Conservation (phyloP, 2,888 invertebrate species). For the Lucinisca nassula region DNA sequence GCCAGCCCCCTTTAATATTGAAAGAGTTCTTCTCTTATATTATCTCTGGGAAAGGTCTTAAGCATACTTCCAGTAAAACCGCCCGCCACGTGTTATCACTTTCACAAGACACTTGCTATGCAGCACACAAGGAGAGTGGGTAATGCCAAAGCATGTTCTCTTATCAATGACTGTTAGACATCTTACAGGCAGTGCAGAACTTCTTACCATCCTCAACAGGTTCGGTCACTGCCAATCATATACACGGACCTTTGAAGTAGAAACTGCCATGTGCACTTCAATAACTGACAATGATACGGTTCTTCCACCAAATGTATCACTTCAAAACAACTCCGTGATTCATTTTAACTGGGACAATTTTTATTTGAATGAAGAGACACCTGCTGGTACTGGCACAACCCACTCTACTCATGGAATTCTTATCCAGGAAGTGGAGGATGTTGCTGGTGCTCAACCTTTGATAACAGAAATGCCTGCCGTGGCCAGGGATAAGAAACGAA, state of each 20-base stretch:
- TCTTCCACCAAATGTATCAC: too few species aligned
- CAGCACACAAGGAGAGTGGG: constrained; percentile 57
- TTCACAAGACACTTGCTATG: constrained; percentile 39
- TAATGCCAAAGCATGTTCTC: constrained; percentile 53
- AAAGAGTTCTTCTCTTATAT: too few species aligned
- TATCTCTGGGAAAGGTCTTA: background rate
- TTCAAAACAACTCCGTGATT: constrained; percentile 42
- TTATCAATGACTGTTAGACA: constrained; percentile 60
- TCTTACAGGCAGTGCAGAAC: constrained; percentile 62
- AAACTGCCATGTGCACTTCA: constrained; percentile 58
- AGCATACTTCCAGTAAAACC: background rate
- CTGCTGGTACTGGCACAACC: constrained; percentile 56
- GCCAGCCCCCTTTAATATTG: background rate
- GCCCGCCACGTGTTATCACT: constrained; percentile 22
- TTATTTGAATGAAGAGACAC: constrained; percentile 56
- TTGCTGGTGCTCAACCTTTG: too few species aligned
- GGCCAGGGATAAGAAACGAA: too few species aligned
- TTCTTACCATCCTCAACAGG: constrained; percentile 52
- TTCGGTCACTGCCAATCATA: constrained; percentile 55
- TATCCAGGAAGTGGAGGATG: constrained; percentile 58
- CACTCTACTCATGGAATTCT: constrained; percentile 57
- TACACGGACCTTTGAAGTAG: constrained; percentile 37
- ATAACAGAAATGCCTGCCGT: too few species aligned
- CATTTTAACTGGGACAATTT: constrained; percentile 65
- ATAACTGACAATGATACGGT: constrained; percentile 2